Evolutionary conservation across 2,113 vertebrate genomes (phyloP).

Genomic region (Willisornis vidua): DNA sequence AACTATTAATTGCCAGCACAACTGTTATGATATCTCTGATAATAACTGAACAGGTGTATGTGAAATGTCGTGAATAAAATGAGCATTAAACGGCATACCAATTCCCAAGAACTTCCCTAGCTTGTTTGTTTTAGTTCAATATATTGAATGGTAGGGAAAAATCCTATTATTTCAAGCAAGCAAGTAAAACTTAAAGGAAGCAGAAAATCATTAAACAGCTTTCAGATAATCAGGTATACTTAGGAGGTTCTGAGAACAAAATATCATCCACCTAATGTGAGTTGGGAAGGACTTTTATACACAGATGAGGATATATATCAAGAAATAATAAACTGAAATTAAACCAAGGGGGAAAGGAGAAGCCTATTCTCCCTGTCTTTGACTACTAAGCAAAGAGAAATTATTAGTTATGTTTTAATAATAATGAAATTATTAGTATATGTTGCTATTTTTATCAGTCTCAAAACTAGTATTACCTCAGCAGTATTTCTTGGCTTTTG

Average conservation of each 20-base stretch:
- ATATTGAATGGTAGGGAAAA: background rate
- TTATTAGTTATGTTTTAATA: background rate
- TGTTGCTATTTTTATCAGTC: background rate
- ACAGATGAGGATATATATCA: rapidly evolving
- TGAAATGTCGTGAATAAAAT: background rate
- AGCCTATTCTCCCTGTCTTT: background rate
- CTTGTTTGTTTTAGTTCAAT: background rate
- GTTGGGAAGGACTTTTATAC: background rate
- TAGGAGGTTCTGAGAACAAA: background rate
- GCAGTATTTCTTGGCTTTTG: background rate
- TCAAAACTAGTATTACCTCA: background rate
- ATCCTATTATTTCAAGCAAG: background rate
- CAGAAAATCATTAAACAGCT: background rate
- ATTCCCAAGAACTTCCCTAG: background rate
- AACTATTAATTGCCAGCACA: background rate
- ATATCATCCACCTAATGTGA: background rate
- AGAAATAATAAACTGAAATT: background rate
- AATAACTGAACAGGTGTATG: background rate
- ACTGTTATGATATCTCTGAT: background rate
- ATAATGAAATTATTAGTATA: background rate
- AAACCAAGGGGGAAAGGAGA: background rate
- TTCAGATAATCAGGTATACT: background rate
- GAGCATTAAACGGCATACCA: background rate
- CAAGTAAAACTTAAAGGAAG: background rate
- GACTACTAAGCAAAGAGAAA: background rate